Base-by-base conservation (phyloP, 2,113 vertebrate genomes). In the Herpetotheres cachinnans region DNA sequence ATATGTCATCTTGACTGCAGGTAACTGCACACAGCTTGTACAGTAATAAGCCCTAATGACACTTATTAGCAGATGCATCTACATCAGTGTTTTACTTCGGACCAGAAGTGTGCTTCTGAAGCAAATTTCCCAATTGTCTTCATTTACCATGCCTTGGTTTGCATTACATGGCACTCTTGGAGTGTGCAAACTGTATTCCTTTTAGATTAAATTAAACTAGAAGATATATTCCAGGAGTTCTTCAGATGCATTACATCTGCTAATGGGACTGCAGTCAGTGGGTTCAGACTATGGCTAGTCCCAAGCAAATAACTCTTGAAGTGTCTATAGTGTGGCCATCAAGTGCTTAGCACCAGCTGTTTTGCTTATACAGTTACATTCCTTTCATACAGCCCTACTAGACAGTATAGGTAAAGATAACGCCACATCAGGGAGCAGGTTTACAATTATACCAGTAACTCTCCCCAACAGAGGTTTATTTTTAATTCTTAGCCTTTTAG, bases 101-200 rank as follows among this genome's bases (percentile, higher is more conserved):
- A 50, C 16, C 16, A 86, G 36, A 81, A 83, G 25, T 58, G 59
- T 94, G 67, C 9, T 83, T 90, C 86, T 77, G 49, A 89, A 92
- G 49, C 47, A 95, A 84, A 89, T 89, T 86, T 91, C 42, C 42
- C 59, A 94, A 63, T 70, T 92, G 63, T 30, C 59, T 77, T 95
- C 25, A 84, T 92, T 95, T 94, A 55, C 38, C 13, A 54, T 81
- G 13, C 15, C 22, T 73, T 77, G 13, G 27, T 95, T 90, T 83
- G 46, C 15, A 32, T 77, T 81, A 71, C 4, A 2, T 20, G 49
- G 19, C 16, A 49, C 34, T 61, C 71, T 52, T 81, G 32, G 22
- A 83, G 36, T 1, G 0, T 54, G n/a, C 22, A 65, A 81, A 55
- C 27, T 61, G 2, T 86, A 66, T 77, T 77, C 34, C 13, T 80